Evolutionary conservation across 2,113 vertebrate species (phyloP).

Genomic region (Chloebia gouldiae): DNA sequence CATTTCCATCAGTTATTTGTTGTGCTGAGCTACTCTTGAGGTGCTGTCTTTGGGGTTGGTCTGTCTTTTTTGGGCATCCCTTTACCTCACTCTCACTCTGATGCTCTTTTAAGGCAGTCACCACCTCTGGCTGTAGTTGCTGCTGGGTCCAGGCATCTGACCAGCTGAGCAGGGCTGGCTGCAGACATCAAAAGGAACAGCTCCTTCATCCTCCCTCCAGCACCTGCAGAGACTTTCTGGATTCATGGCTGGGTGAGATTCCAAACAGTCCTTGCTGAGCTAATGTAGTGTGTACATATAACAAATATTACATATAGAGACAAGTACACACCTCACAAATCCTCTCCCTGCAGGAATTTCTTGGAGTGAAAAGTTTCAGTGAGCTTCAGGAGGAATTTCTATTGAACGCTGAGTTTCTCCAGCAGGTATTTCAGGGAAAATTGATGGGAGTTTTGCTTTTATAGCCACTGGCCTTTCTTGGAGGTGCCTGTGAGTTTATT

Average conservation of each 20-base stretch:
- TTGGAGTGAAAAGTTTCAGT: neutral
- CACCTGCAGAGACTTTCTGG: neutral
- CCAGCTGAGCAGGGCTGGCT: neutral
- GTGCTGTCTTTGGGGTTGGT: neutral
- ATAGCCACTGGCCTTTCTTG: constrained; percentile 25
- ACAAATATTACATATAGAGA: neutral
- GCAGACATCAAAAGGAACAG: neutral
- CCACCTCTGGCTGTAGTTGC: neutral
- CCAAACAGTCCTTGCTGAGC: neutral
- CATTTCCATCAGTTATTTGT: neutral
- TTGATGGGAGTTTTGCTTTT: neutral
- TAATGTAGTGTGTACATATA: neutral
- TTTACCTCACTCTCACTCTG: neutral
- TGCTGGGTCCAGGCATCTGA: neutral
- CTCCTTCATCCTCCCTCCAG: neutral
- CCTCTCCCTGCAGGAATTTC: neutral
- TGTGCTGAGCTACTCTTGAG: neutral
- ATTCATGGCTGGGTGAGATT: neutral
- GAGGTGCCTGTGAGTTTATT: constrained; percentile 13
- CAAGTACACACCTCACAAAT: neutral
- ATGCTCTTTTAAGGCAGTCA: neutral
- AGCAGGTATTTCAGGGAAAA: constrained; percentile 4
- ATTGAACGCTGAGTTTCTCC: neutral
- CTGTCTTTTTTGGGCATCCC: neutral
- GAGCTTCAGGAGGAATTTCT: neutral